These are phyloP conservation scores for Oreochromis mossambicus DNA, from an alignment of 2,797 vertebrate genomes.

Conservation along the genomic window DNA sequence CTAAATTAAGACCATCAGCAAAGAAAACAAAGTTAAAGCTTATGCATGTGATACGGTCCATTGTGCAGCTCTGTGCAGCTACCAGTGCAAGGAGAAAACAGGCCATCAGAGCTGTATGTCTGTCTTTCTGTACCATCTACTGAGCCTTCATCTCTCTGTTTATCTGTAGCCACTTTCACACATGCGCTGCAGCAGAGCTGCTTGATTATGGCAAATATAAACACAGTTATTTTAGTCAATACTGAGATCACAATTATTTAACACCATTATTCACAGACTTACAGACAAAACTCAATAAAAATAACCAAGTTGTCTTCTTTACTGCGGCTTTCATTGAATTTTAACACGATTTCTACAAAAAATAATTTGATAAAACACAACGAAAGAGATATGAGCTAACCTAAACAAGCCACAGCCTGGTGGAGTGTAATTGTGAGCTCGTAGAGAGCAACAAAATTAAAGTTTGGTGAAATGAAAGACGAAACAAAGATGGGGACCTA, in stretches of 20 bases:
- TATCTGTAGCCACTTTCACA: neutral
- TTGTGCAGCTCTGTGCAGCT: neutral
- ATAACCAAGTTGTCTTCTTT: neutral
- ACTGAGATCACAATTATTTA: neutral
- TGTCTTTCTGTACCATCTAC: neutral
- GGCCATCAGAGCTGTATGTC: neutral
- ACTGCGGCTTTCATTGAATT: neutral
- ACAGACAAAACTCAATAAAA: neutral
- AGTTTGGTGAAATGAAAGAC: neutral
- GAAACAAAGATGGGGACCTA: neutral
- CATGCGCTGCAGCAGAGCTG: neutral
- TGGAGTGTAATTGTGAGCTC: rapidly evolving
- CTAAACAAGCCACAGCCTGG: neutral
- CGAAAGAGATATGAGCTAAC: neutral
- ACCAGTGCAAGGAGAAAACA: neutral
- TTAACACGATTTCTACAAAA: neutral
- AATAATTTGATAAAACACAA: neutral
- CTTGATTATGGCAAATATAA: neutral
- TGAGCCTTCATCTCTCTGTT: neutral
- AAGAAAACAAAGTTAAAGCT: neutral
- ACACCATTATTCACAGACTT: neutral
- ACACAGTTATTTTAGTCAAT: neutral
- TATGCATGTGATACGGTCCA: neutral
- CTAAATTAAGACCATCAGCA: neutral
- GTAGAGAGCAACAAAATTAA: neutral